These are phyloP conservation scores for Anthophora plumipes DNA, from an alignment of 2,888 invertebrate genomes.

Conservation along the genomic window DNA sequence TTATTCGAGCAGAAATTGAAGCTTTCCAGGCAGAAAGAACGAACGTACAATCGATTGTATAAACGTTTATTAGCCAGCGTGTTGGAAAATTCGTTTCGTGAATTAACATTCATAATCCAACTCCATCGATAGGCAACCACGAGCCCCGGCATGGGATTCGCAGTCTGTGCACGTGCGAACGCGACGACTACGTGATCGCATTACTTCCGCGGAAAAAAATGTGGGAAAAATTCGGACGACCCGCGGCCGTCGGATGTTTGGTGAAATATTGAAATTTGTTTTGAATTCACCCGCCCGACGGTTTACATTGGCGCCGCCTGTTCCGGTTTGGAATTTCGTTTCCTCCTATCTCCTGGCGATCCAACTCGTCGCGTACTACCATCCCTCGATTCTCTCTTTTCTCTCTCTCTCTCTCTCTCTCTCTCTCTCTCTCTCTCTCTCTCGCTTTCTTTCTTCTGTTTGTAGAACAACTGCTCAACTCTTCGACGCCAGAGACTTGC, in stretches of 20 bases:
- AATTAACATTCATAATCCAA: conserved; percentile 35
- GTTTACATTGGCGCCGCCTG: conserved; percentile 14
- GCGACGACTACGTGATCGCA: conserved; percentile 32
- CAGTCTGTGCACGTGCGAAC: conserved; percentile 27
- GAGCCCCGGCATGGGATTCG: not conserved
- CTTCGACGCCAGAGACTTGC: no score
- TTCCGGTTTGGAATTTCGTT: conserved; percentile 24
- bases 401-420: no score
- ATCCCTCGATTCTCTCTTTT: not conserved
- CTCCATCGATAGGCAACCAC: conserved; percentile 11
- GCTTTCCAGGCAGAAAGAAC: no score
- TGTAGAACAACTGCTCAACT: no score
- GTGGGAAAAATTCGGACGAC: conserved; percentile 25
- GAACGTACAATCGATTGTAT: not conserved
- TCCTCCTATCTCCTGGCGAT: not conserved
- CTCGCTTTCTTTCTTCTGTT: no score
- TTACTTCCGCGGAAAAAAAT: conserved; percentile 27
- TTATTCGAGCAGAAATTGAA: not conserved
- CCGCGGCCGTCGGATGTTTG: conserved; percentile 22
- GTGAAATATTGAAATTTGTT: conserved; percentile 55
- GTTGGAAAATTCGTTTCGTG: not conserved
- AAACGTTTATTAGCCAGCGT: not conserved
- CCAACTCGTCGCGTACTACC: not conserved
- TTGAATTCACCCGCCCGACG: conserved; percentile 22
- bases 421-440: no score